phyloP scores from a whole-genome alignment of 1,140 invertebrate species.

The Drosophila micromelanica region DNA sequence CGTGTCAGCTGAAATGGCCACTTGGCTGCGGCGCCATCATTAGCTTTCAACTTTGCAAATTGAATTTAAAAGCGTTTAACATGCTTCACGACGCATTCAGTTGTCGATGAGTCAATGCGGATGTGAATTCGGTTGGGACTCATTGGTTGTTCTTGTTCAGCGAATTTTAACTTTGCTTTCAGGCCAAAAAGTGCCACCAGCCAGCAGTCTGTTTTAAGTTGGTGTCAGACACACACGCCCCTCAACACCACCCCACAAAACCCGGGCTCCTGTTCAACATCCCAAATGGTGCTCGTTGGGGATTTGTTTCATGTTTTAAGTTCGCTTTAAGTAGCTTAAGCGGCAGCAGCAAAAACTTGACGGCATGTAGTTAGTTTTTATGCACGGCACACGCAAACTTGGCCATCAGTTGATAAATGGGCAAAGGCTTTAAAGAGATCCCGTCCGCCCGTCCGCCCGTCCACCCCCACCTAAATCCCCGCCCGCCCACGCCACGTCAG shows the following conservation, averaged over 20 bases:
- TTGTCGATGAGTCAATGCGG: constrained; percentile 12
- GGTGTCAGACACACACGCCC: background rate
- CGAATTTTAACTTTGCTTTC: constrained; percentile 51
- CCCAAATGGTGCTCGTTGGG: constrained; percentile 20
- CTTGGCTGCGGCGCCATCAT: constrained; percentile 62
- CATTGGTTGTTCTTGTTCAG: background rate
- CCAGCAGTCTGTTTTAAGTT: background rate
- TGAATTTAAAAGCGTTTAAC: constrained; percentile 67
- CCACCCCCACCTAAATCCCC: background rate
- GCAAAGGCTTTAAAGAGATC: constrained; percentile 63
- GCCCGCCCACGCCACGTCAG: background rate
- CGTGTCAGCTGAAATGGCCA: constrained; percentile 63
- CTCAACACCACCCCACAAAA: no score
- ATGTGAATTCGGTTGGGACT: background rate
- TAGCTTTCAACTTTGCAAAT: constrained; percentile 75
- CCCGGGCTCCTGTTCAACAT: background rate
- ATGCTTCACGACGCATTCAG: constrained; percentile 13
- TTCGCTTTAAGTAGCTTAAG: constrained; percentile 76
- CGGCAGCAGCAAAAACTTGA: constrained; percentile 40
- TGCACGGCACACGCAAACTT: constrained; percentile 76
- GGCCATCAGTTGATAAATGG: constrained; percentile 77
- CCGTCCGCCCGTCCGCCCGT: background rate
- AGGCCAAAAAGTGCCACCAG: constrained; percentile 25
- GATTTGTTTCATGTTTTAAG: constrained; percentile 80
- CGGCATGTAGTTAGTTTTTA: constrained; percentile 72